Conservation (phyloP, 1,140 invertebrate species). For the Euborellia annulipes region DNA sequence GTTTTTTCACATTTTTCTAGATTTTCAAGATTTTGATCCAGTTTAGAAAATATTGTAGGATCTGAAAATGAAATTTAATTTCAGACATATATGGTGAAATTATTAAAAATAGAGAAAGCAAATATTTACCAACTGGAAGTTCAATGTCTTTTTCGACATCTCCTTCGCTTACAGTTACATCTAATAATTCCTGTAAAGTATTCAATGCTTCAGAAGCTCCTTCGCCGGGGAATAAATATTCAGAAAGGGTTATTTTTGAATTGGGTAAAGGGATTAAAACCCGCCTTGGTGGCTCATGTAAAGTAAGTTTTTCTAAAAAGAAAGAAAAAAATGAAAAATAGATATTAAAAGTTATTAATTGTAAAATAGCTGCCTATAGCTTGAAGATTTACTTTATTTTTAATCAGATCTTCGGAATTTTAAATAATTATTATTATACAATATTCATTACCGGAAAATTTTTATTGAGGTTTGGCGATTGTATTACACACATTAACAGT, state of each 20-base stretch:
- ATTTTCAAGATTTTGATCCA: neutral
- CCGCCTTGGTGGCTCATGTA: slow-evolving; percentile 63
- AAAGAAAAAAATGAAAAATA: slow-evolving; percentile 6
- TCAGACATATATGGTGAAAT: neutral
- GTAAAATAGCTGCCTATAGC: no score
- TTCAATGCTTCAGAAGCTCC: slow-evolving; percentile 52
- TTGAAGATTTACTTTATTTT: no score
- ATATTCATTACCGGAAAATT: no score
- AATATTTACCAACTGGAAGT: slow-evolving; percentile 8
- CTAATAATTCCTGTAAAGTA: slow-evolving; percentile 55
- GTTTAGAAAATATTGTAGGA: neutral
- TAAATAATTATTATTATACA: no score
- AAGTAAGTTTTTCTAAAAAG: slow-evolving; percentile 33
- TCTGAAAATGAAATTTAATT: neutral
- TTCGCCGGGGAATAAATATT: slow-evolving; percentile 74
- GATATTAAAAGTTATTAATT: no score
- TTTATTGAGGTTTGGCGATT: no score
- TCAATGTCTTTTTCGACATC: slow-evolving; percentile 50
- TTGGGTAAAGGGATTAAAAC: slow-evolving; percentile 50
- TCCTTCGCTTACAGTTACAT: slow-evolving; percentile 45
- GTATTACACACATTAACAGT: no score
- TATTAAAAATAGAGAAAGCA: neutral
- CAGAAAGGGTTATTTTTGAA: slow-evolving; percentile 50
- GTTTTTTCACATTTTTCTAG: slow-evolving; percentile 1
- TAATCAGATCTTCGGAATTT: no score